These are phyloP conservation scores for Atopsyche davidsoni DNA, from an alignment of 1,140 invertebrate species.

Conservation along the genomic window DNA sequence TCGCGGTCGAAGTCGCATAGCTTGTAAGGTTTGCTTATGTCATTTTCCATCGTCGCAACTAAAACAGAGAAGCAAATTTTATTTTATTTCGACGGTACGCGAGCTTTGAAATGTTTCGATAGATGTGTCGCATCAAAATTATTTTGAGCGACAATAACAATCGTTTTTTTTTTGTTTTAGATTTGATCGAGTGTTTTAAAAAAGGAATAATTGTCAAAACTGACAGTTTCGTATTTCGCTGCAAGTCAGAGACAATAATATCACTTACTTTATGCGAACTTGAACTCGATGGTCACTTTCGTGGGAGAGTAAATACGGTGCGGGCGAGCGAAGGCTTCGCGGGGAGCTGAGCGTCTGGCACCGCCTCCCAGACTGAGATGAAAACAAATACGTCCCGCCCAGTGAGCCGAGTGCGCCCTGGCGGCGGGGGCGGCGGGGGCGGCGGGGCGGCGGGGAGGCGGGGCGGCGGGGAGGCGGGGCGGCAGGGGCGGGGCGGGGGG, in stretches of 20 bases:
- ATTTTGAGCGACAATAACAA: conserved; percentile 2
- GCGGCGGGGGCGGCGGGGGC: conserved; percentile 1
- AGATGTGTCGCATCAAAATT: not conserved
- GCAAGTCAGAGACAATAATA: conserved; percentile 16
- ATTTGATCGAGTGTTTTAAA: no score
- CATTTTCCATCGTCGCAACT: conserved; percentile 37
- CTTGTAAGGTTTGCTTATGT: conserved; percentile 47
- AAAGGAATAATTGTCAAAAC: conserved; percentile 10
- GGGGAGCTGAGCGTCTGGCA: conserved; percentile 15
- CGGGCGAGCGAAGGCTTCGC: conserved; percentile 5
- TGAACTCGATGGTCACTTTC: conserved; percentile 21
- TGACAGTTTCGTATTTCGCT: conserved; percentile 9
- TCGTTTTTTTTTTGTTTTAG: no score
- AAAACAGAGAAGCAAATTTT: no score
- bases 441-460: not conserved
- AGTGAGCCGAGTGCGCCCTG: conserved; percentile 12
- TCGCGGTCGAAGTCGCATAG: conserved; percentile 64
- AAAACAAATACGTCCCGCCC: conserved; percentile 23
- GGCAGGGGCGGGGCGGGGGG: not conserved
- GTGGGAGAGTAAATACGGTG: conserved; percentile 3
- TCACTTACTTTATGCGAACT: conserved; percentile 16
- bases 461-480: not conserved
- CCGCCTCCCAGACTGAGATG: conserved; percentile 20
- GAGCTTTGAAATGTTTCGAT: not conserved
- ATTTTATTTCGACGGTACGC: conserved; percentile 1